Base-by-base conservation (phyloP, 2,888 invertebrate species). In the Melanostoma mellinum region DNA sequence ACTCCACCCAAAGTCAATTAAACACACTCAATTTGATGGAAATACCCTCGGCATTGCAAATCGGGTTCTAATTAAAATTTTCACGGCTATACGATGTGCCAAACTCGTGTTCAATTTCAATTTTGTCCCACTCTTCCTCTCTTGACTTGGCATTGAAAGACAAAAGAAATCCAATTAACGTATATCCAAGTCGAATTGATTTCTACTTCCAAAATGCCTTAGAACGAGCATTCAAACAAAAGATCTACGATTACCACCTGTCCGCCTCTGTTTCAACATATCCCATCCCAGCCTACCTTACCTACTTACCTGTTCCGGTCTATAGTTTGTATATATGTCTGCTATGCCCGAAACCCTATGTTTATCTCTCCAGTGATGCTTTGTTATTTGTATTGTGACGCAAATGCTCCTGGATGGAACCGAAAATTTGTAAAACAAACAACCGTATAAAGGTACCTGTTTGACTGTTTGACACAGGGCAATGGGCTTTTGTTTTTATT, bases 171-270 rank as follows among this genome's bases (percentile, higher is more conserved):
- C 69, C 78, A 78, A 82, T 82, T 77, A 78, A 74, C 74, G 53
- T 58, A 20, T 20, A 46, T 74, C 78, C 82, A 74, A 78, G 48
- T 69, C 82, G 74, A 82, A 82, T 82, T 69, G 82, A 82, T 82
- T 82, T 78, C 48, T 58, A 69, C 53, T 72, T 72, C 8, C 32
- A 76, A 76, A 61, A 69, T 35, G 20, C 20, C 1, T 20, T 20
- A 20, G 20, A 20, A 20, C 20, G 20, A 20, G 20, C 20, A 20
- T 20, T 30, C 52, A 53, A 52, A 69, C 50, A 20, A 65, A 55
- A 68, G 65, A 60, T 42, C 53, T 56, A 67, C 40, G 58, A 52
- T 53, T 56, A 76, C 67, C 81, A 82, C 72, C 81, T 77, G 81
- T 68, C 77, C 77, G 68, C 72, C 77, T 55, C 72, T 77, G 77